A percentile compares a stretch with the other conserved stretches of the same genome.
Evolutionary conservation across 2,888 invertebrate species (phyloP).

Genomic region (Aphidius colemani): DNA sequence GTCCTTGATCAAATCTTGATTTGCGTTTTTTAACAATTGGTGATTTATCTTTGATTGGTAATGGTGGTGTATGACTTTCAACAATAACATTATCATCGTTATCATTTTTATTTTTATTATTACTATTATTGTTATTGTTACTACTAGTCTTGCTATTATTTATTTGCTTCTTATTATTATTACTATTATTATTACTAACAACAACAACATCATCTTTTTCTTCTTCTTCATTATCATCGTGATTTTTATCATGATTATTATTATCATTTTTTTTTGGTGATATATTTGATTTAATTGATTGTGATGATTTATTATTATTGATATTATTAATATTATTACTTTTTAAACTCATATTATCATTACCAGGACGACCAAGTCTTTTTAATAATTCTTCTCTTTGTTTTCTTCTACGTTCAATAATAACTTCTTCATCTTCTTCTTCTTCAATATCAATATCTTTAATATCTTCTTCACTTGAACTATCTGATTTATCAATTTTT

Average conservation of each 20-base stretch:
- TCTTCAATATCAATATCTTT: slow-evolving; percentile 77
- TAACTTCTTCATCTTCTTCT: slow-evolving; percentile 90
- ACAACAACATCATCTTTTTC: slow-evolving; percentile 43
- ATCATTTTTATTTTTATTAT: slow-evolving; percentile 33
- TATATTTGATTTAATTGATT: slow-evolving; percentile 36
- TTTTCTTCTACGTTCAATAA: slow-evolving; percentile 86
- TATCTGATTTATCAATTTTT: slow-evolving; percentile 68
- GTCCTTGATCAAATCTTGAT: slow-evolving; percentile 44
- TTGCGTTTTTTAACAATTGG: slow-evolving; percentile 46
- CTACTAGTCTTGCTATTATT: slow-evolving; percentile 39
- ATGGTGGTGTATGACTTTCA: slow-evolving; percentile 55
- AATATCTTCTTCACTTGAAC: slow-evolving; percentile 73
- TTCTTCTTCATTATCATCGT: slow-evolving; percentile 37
- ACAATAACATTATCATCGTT: slow-evolving; percentile 52
- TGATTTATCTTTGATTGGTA: slow-evolving; percentile 51
- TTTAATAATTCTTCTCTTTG: slow-evolving; percentile 86
- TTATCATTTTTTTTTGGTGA: slow-evolving; percentile 48
- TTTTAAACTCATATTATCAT: slow-evolving; percentile 63
- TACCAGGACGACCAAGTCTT: slow-evolving; percentile 64
- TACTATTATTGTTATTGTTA: too few relatives aligned
- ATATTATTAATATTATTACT: slow-evolving; percentile 52
- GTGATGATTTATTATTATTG: slow-evolving; percentile 33
- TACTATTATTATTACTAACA: too few relatives aligned
- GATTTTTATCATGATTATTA: slow-evolving; percentile 38
- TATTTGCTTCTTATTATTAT: slow-evolving; percentile 28